Conservation (phyloP, 2,113 vertebrate species). For the Larimichthys polyactis region DNA sequence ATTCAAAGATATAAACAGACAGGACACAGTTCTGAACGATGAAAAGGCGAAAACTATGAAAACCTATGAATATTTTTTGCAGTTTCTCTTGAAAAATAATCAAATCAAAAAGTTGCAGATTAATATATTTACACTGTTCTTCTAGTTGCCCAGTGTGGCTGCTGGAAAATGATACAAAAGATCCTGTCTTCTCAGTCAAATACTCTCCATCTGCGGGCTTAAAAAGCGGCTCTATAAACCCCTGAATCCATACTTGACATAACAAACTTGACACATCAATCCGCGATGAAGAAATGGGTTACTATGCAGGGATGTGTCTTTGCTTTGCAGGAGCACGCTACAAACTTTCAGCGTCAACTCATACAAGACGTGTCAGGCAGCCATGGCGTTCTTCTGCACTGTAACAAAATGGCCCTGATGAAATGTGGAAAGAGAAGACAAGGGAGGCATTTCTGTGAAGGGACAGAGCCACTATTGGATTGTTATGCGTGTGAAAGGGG, state of each 20-base stretch:
- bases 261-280: not conserved
- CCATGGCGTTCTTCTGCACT: slow-evolving; percentile 1
- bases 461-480: slow-evolving; percentile 27
- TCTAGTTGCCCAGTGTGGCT: not conserved
- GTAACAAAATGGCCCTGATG: slow-evolving; percentile 24
- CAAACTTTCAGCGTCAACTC: not conserved
- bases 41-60: no score
- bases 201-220: not conserved
- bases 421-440: slow-evolving; percentile 14
- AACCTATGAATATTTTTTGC: no score
- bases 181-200: no score
- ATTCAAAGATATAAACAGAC: no score
- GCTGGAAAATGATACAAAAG: not conserved
- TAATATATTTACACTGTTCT: no score
- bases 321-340: not conserved
- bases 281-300: not conserved
- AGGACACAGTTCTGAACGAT: no score
- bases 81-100: no score
- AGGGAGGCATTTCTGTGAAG: slow-evolving; percentile 15
- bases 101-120: no score
- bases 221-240: not conserved
- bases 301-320: no score
- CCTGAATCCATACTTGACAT: no score
- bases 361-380: not conserved
- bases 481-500: slow-evolving; percentile 40